Conservation (phyloP, 2,113 vertebrate genomes). For the Centropus unirufus region DNA sequence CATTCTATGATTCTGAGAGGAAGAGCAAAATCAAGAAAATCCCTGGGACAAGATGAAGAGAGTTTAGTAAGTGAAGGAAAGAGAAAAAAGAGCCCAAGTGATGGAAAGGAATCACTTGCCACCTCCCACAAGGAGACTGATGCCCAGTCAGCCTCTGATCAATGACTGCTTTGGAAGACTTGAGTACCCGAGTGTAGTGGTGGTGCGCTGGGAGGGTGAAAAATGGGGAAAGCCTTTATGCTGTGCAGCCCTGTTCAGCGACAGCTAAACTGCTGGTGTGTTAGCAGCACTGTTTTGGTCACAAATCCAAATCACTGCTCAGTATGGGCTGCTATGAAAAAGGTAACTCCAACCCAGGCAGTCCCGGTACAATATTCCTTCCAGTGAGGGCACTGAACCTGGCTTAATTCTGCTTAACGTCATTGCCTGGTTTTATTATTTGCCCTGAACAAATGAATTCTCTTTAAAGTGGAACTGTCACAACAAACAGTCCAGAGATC, state of each 20-base stretch:
- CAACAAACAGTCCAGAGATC: background rate
- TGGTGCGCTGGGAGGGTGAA: background rate
- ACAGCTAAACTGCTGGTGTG: background rate
- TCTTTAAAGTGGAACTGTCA: background rate
- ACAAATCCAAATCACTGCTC: background rate
- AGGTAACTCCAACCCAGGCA: background rate
- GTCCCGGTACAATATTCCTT: background rate
- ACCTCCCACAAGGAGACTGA: fast-evolving
- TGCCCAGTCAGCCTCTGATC: background rate
- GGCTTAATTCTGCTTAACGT: background rate
- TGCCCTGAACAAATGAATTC: background rate
- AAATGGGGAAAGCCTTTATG: background rate
- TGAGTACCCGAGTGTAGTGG: background rate
- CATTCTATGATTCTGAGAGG: too few relatives aligned
- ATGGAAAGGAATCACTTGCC: background rate
- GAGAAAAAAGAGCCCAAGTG: background rate
- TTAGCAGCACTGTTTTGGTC: too few relatives aligned
- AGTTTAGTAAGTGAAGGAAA: background rate
- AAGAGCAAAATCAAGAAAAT: too few relatives aligned
- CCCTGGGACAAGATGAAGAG: background rate
- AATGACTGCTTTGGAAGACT: background rate
- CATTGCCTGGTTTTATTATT: background rate
- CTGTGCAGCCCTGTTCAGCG: background rate
- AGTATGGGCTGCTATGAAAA: background rate
- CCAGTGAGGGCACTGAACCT: background rate